Evolutionary conservation across 2,113 vertebrate species (phyloP), one percentile per base, ranked within the genome.

Genomic region (Chauna torquata): DNA sequence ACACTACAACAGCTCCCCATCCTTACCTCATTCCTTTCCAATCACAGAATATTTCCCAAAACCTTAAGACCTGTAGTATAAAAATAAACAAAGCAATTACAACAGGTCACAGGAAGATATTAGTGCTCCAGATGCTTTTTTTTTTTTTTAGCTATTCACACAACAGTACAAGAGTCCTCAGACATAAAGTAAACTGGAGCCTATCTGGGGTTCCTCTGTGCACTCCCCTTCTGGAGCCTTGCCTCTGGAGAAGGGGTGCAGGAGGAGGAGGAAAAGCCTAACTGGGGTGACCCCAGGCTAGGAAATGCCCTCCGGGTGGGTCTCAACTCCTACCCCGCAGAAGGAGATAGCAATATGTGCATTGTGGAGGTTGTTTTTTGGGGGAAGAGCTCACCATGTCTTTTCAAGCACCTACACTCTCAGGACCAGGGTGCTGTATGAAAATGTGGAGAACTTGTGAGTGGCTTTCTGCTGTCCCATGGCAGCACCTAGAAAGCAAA

Each of bases 1-100:
- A n/a, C 7, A 2, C 25, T 57, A 47, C 23, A 76, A 54, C 34
- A 65, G 5, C 15, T 69, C 6, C 16, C 13, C 14, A 76, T 72
- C 24, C 40, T 77, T 44, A 77, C 2, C 0, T 2, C 6, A 2
- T 20, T 55, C 12, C 22, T 47, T 84, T 91, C 57, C 78, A 40
- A 19, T 42, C 52, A 74, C n/a, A 55, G 52, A n/a, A 44, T 76
- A 12, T 11, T 93, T 85, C 7, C 75, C 58, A 82, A 81, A 78
- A 2, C 6, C 5, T 0, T 24, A 44, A 65, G 30, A 36, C 11
- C 15, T 61, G 4, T 27, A 74, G 42, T 25, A 10, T 34, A 47
- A 27, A 52, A 3, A 2, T 16, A 12, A 0, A 1, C 4, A 20
- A 38, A 72, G 6, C 3, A 5, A 4, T n/a, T 81, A 45, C 17